Evolutionary conservation across 2,797 vertebrate species (phyloP), one percentile per base, ranked within the genome.

Genomic region (Chelon labrosus): DNA sequence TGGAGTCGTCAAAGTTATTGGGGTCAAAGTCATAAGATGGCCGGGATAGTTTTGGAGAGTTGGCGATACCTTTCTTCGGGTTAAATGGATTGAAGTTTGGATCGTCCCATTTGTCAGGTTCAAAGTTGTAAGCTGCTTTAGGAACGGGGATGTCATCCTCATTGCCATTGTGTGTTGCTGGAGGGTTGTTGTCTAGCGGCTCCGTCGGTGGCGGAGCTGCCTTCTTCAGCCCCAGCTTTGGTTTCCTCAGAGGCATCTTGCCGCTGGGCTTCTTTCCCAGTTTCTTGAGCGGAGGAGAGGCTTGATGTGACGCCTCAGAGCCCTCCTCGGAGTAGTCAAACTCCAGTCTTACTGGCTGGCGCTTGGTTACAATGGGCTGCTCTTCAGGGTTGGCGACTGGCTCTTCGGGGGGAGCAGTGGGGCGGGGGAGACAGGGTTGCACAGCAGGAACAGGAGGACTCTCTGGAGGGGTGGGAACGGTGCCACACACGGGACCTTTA

Each of bases 201-300:
- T 97, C 97, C 0, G 89, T 91, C 10, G 93, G 75, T 0, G 74
- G 65, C 14, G 89, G 83, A 12, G 91, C 75, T 3, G 85, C 76
- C 70, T 99, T 99, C 88, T 97, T 98, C 88, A 95, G 91, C 50
- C 93, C 94, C 54, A 94, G 78, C 92, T 97, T 98, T 92, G 97
- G 95, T 94, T 97, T 99, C 91, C 97, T 93, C 1, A 98, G 94
- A 13, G 98, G 97, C 98, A 99, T 99, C 92, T 98, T 99, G 90
- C 93, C 95, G 80, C 95, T 93, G 5, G 96, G 95, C 82, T 99
- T 99, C 92, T 97, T 99, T 85, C 96, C 96, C 82, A 92, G 77
- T 91, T 97, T 99, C 93, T 96, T 98, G 78, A 94, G 93, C 60
- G 96, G 92, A 68, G 95, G 90, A 71, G 94, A 65, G 57, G 92